Conservation (phyloP, 2,888 invertebrate genomes). For the Agrotis segetum region DNA sequence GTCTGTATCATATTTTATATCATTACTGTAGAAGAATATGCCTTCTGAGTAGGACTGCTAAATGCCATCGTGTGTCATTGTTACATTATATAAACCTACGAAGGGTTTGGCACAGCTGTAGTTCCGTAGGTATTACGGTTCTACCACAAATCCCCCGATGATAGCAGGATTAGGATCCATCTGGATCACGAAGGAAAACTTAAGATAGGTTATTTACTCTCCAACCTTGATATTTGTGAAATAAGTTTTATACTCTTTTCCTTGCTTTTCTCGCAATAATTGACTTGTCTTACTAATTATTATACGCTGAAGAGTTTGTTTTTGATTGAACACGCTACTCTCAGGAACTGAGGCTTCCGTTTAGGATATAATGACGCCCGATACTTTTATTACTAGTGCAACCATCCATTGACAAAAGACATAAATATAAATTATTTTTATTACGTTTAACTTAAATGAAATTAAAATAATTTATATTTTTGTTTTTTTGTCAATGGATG, state of each 20-base stretch:
- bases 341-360: no score
- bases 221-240: not conserved
- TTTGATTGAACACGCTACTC: no score
- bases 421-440: no score
- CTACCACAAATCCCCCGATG: conserved; percentile 52
- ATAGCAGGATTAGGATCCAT: conserved; percentile 49
- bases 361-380: no score
- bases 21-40: not conserved
- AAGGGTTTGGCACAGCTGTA: conserved; percentile 44
- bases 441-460: no score
- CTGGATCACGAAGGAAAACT: conserved; percentile 47
- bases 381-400: no score
- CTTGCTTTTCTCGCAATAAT: not conserved
- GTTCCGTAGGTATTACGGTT: conserved; percentile 33
- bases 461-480: no score
- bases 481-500: no score
- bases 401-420: no score
- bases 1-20: no score
- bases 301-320: no score
- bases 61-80: conserved; percentile 17
- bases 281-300: not conserved
- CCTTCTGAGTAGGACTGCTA: conserved; percentile 16
- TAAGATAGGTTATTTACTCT: conserved; percentile 39
- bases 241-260: not conserved
- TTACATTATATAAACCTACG: conserved; percentile 16